Evolutionary conservation across 2,113 vertebrate genomes (phyloP).

Genomic region (Cathartes aura): DNA sequence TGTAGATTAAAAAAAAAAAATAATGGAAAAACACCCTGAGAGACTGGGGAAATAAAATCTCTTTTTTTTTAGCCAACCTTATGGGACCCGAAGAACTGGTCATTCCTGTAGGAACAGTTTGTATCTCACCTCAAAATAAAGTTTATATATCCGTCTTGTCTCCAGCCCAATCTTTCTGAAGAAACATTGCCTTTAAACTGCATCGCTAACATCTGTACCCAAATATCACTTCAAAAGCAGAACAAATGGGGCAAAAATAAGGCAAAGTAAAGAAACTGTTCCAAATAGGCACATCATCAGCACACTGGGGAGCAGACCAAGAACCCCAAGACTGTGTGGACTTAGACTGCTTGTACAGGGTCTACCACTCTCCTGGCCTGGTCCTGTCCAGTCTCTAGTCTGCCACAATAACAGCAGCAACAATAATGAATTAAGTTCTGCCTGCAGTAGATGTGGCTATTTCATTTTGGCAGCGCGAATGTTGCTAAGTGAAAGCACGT

Average conservation of each 20-base stretch:
- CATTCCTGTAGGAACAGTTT: neutral
- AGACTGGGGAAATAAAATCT: neutral
- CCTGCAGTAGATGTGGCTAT: constrained; percentile 43
- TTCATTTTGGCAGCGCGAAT: constrained; percentile 33
- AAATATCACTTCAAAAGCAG: neutral
- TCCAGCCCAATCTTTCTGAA: neutral
- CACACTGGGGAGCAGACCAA: neutral
- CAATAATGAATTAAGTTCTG: neutral
- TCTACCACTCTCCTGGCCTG: neutral
- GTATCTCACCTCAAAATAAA: neutral
- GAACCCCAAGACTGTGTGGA: rapidly evolving
- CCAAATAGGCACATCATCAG: neutral
- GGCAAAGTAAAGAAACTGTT: neutral
- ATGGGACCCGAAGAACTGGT: neutral
- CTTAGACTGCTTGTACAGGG: neutral
- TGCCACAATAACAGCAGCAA: constrained; percentile 9
- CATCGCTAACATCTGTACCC: neutral
- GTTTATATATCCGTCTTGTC: neutral
- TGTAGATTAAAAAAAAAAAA: neutral
- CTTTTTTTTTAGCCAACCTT: neutral
- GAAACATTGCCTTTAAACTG: neutral
- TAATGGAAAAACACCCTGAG: neutral
- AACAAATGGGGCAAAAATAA: neutral
- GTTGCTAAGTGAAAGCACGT: constrained; percentile 70
- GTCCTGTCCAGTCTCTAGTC: neutral